Conservation (phyloP, 2,113 vertebrate species). For the Limanda limanda region DNA sequence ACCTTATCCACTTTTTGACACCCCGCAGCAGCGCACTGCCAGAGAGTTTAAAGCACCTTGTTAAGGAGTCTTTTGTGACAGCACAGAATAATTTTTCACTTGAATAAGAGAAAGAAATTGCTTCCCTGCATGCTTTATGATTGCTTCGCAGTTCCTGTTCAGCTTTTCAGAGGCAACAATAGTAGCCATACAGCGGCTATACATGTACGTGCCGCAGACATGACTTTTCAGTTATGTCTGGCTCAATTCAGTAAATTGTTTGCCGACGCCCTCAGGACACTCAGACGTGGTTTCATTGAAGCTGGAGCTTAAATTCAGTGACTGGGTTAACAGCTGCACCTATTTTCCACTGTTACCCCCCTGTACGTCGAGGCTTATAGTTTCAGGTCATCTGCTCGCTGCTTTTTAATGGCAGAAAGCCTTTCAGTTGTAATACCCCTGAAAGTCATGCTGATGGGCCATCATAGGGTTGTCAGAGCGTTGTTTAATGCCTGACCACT, state of each 20-base stretch:
- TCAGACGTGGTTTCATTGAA: conserved; percentile 59
- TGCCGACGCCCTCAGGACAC: conserved; percentile 60
- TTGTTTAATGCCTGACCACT: conserved; percentile 35
- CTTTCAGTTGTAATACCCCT: conserved; percentile 21
- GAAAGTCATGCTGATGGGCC: conserved; percentile 31
- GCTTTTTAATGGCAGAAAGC: conserved; percentile 29
- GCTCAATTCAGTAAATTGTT: conserved; percentile 71
- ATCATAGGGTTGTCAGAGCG: conserved; percentile 10
- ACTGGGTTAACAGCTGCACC: conserved; percentile 53
- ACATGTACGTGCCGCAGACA: conserved; percentile 54
- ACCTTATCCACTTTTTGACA: conserved; percentile 78
- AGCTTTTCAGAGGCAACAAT: conserved; percentile 75
- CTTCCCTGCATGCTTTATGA: conserved; percentile 78
- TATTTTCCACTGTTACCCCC: conserved; percentile 21
- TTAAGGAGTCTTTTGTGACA: conserved; percentile 81
- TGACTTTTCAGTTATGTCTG: conserved; percentile 61
- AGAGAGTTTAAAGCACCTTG: conserved; percentile 81
- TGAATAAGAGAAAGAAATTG: conserved; percentile 83
- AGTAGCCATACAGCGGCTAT: conserved; percentile 67
- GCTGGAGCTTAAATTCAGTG: conserved; percentile 52
- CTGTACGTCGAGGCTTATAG: conserved; percentile 21
- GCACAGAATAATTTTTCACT: conserved; percentile 81
- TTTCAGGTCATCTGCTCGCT: conserved; percentile 36
- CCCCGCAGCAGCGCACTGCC: conserved; percentile 72
- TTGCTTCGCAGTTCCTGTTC: conserved; percentile 71